Percentiles rank a stretch among this genome's conserved stretches.
Evolutionary conservation across 2,888 invertebrate species (phyloP).

Genomic region (Cynaeus angustus): DNA sequence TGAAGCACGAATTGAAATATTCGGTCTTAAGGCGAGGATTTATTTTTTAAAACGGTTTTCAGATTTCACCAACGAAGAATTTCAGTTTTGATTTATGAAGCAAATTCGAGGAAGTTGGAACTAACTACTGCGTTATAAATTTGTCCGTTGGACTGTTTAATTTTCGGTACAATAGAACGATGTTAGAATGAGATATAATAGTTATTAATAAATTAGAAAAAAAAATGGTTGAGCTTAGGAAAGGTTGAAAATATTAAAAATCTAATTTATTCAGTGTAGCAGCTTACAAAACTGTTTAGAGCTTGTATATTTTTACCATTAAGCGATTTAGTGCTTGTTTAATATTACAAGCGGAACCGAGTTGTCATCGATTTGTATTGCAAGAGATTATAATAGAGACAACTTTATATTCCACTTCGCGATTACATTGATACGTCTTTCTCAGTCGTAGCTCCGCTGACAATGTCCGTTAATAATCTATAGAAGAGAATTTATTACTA

Average conservation of each 20-base stretch:
- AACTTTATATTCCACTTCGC: constrained; percentile 22
- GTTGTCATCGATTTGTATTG: constrained; percentile 26
- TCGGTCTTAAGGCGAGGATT: not conserved
- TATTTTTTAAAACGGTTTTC: not conserved
- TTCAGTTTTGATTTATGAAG: too few relatives aligned
- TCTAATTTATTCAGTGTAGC: too few relatives aligned
- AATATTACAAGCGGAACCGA: constrained; percentile 27
- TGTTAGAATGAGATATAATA: too few relatives aligned
- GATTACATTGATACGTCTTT: constrained; percentile 34
- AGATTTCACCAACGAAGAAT: not conserved
- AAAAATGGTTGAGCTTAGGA: too few relatives aligned
- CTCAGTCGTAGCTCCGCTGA: constrained; percentile 23
- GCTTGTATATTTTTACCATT: not conserved
- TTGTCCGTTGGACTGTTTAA: too few relatives aligned
- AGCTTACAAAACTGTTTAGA: not conserved
- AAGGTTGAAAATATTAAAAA: too few relatives aligned
- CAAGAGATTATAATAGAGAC: constrained; percentile 32
- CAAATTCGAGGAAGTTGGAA: too few relatives aligned
- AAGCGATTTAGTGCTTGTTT: constrained; percentile 15
- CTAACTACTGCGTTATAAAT: too few relatives aligned
- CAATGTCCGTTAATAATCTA: constrained; percentile 38
- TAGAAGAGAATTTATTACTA: constrained; percentile 13
- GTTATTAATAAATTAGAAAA: too few relatives aligned
- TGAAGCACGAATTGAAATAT: not conserved
- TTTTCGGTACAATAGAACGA: too few relatives aligned